Base-by-base conservation (phyloP, 2,888 invertebrate species). In the Macrosiphum euphorbiae region DNA sequence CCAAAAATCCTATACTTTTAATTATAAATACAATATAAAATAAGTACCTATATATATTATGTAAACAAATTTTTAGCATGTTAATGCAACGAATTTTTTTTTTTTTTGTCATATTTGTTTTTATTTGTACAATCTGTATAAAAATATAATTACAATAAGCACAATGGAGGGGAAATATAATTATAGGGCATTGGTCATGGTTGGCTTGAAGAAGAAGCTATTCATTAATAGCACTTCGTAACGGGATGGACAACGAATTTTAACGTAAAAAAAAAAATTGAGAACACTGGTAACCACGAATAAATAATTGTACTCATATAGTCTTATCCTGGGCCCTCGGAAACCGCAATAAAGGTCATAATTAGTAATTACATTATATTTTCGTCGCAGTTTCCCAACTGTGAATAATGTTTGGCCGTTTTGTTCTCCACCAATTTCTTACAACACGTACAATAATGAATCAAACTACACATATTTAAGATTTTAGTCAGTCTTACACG, bases 301-400 rank as follows among this genome's bases (percentile, higher is more conserved):
- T 78, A 78, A 78, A 78, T 35, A 35, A 78, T 78, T 35, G 44
- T 44, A 44, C 44, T 44, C 44, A 44, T 44, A 44, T 44, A 78
- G 8, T 78, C 8, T 26, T 58, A 58, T 26, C 8, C 58, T 3
- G 8, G 20, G 20, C 7, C 8, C 20, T 41, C 7, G 20, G 20
- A 78, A 78, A 78, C 35, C 35, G 20, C 78, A 44, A 86, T 86
- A 61, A 86, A 91, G 41, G 55, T 55, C 28, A 58, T 92, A 55
- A 44, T 44, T 44, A 44, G 7, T 16, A 92, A 86, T 61, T 87
- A 86, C n/a, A 13, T 86, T 86, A 47, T 67, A 90, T 55, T 87
- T 92, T 47, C 24, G 47, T 58, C 47, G 35, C 35, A 41, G 44
- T 92, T 24, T 78, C 35, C 20, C 20, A 4, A 44, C 13, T 86